phyloP scores from a whole-genome alignment of 2,888 invertebrate genomes.

The Polydrusus tereticollis region DNA sequence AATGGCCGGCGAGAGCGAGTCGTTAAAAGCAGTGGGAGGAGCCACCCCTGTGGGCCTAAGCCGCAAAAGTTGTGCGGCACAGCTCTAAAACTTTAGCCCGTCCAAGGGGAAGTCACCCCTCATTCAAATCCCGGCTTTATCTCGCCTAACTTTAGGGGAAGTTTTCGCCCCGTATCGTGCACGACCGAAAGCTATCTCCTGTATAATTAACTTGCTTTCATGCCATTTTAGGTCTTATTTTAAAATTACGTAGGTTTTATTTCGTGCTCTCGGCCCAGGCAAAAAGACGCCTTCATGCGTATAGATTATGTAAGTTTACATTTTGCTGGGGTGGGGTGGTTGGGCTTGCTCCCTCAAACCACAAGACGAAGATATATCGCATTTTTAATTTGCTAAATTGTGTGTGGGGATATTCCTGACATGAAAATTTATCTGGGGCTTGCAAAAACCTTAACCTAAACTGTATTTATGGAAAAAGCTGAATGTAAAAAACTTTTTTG shows the following conservation, averaged over 20 bases:
- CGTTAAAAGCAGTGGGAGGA: slow-evolving; percentile 67
- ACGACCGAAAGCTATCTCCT: slow-evolving; percentile 63
- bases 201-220: slow-evolving; percentile 66
- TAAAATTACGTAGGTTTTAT: slow-evolving; percentile 58
- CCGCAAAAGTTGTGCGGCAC: slow-evolving; percentile 68
- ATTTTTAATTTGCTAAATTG: slow-evolving; percentile 51
- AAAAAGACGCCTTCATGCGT: slow-evolving; percentile 63
- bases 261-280: slow-evolving; percentile 43
- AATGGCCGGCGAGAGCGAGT: slow-evolving; percentile 64
- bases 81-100: slow-evolving; percentile 66
- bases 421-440: slow-evolving; percentile 46
- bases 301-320: slow-evolving; percentile 61
- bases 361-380: slow-evolving; percentile 62
- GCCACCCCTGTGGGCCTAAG: slow-evolving; percentile 64
- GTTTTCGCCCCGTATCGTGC: slow-evolving; percentile 60
- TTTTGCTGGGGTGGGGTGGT: slow-evolving; percentile 28
- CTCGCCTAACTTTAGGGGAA: slow-evolving; percentile 58
- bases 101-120: slow-evolving; percentile 56
- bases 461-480: slow-evolving; percentile 33
- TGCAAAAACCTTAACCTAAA: slow-evolving; percentile 40
- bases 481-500: slow-evolving; percentile 33
- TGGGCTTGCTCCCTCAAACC: slow-evolving; percentile 38
- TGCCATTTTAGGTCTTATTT: slow-evolving; percentile 64
- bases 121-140: slow-evolving; percentile 62
- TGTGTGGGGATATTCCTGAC: slow-evolving; percentile 45